Base-by-base conservation (phyloP, 1,140 invertebrate genomes). In the Penaeus vannamei region DNA sequence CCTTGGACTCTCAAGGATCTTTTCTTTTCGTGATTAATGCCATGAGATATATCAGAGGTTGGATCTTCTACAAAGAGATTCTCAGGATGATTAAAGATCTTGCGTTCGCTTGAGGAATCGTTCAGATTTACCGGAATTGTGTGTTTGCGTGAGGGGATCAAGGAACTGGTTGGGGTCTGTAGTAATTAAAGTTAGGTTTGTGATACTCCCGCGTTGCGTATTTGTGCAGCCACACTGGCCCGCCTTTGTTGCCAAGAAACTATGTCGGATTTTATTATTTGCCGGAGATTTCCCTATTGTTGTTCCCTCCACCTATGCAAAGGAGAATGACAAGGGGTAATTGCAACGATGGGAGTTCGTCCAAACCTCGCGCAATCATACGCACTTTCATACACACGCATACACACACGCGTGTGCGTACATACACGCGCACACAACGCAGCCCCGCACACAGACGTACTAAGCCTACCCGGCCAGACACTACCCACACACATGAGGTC, bases 121-220 rank as follows among this genome's bases (percentile, higher is more conserved):
- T 36, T n/a, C 79, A 53, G 53, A 53, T 81, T n/a, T 32, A 82
- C 85, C 77, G 77, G 77, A 87, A 87, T 87, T 69, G 87, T 77
- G 81, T 88, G 87, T 53, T 53, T 88, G 87, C 69, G 87, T 88
- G 87, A 66, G 77, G 60, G 59, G 87, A 66, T 76, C 46, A 88
- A 84, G 87, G 87, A 88, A 88, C 87, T 88, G 87, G 80, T 66
- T 42, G 85, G 81, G 60, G 66, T 46, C 77, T 88, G 77, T 84
- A 88, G 86, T 88, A 88, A 88, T 88, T 88, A 88, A 88, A 84
- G 87, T 88, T 84, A 82, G 64, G 87, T 46, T 84, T 84, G 81
- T 61, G 87, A 84, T 83, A 84, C 81, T 62, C 66, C 29, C 61
- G 87, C 81, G 62, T 22, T 61, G 72, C 60, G 59, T 61, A 76